Conservation (phyloP, 23 tunicate species). For the Styela clava region DNA sequence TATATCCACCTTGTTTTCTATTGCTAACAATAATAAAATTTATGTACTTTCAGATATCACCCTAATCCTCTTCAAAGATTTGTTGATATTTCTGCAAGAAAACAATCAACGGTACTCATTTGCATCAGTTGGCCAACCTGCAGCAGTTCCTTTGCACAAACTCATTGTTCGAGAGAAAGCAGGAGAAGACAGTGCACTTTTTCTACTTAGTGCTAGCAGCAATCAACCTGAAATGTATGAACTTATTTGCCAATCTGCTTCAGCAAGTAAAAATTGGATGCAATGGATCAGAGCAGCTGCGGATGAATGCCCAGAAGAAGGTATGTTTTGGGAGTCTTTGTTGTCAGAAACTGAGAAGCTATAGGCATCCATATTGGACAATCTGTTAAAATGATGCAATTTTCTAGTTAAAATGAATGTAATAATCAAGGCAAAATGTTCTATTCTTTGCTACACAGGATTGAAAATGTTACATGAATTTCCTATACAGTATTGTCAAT, state of each 20-base stretch:
- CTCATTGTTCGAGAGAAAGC: constrained; percentile 86
- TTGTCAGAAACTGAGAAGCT: not conserved
- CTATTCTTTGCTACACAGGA: no score
- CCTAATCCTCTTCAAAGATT: constrained; percentile 61
- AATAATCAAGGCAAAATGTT: no score
- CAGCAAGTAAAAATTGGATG: constrained; percentile 59
- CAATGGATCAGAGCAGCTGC: constrained; percentile 55
- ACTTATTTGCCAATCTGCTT: constrained; percentile 27
- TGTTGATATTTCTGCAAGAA: constrained; percentile 82
- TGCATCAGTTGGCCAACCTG: constrained; percentile 76
- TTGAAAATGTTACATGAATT: no score
- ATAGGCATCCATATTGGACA: no score
- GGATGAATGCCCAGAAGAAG: constrained; percentile 76
- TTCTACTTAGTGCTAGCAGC: constrained; percentile 57
- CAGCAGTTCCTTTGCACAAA: constrained; percentile 73
- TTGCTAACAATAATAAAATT: no score
- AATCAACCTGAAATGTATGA: constrained; percentile 61
- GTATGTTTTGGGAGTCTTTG: constrained; percentile 25
- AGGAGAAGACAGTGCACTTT: constrained; percentile 57
- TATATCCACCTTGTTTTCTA: no score
- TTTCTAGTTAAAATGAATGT: no score
- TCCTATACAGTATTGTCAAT: no score
- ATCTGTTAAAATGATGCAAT: not conserved
- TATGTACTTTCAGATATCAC: constrained; percentile 43
- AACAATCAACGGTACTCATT: constrained; percentile 78